Evolutionary conservation across 2,797 vertebrate genomes (phyloP), one percentile per base, ranked within the genome.

Genomic region (Allobates femoralis): DNA sequence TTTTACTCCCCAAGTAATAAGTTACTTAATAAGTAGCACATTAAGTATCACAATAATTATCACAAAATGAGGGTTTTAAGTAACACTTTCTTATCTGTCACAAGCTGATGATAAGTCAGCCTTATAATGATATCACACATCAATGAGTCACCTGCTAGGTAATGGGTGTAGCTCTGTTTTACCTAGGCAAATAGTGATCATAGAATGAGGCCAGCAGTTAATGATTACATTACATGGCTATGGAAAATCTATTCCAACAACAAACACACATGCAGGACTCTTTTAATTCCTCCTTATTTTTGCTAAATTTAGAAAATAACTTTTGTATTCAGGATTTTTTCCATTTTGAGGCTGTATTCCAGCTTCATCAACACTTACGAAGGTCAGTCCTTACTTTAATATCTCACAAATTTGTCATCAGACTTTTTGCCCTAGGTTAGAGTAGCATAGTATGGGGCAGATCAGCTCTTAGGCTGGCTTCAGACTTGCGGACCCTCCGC

Each of bases 91-190:
- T 58, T 34, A 58, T 58, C 53, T 58, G 32, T 60, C 76, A 78
- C 53, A 78, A n/a, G 53, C 53, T 18, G 41, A 50, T 77, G 26
- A 78, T 19, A 78, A 32, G n/a, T n/a, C 10, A 51, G 6, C n/a
- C 53, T 58, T 58, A 14, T 78, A 77, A 16, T 76, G 2, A 55
- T 23, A 78, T 32, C 58, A 58, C 74, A 51, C 19, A 58, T 78
- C 28, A 78, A 58, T 58, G 76, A 78, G 12, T 78, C 76, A 78
- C 76, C 76, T 78, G 53, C 76, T 55, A 58, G 30, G 53, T n/a
- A 58, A 19, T 78, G 55, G 76, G 76, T 78, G 53, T 58, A 58
- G 76, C 53, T 58, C 53, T 58, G 76, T 78, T 78, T 58, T 58
- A 58, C 76, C 34, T 78, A 14, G 32, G 55, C 55, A 58, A 78